Conservation (phyloP, 2,113 vertebrate genomes). For the Varanus komodoensis region DNA sequence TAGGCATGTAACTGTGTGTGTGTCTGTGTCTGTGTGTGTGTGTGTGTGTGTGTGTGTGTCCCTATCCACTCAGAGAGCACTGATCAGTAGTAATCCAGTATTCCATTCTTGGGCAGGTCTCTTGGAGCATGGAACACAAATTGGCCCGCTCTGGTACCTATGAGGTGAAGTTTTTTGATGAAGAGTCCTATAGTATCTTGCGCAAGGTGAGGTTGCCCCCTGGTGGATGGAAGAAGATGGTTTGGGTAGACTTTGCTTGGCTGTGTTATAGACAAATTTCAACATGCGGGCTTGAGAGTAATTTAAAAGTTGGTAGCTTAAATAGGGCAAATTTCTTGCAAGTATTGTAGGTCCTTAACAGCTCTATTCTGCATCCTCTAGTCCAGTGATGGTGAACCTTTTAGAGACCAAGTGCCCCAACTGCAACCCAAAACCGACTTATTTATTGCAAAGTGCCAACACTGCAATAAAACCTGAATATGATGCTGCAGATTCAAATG, state of each 20-base stretch:
- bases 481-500: too few relatives aligned
- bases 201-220: constrained; percentile 26
- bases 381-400: too few relatives aligned
- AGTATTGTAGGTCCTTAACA: neutral
- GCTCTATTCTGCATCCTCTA: neutral
- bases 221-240: neutral
- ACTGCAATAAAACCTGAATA: too few relatives aligned
- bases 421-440: too few relatives aligned
- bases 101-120: constrained; percentile 78
- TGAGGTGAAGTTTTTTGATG: constrained; percentile 92
- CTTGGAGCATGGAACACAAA: constrained; percentile 92
- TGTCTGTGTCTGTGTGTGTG: neutral
- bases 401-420: too few relatives aligned
- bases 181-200: constrained; percentile 84
- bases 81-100: neutral
- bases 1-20: neutral
- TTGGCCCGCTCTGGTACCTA: constrained; percentile 89
- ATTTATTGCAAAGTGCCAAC: too few relatives aligned
- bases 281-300: too few relatives aligned
- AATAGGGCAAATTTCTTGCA: neutral
- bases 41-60: neutral
- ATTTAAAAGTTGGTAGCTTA: neutral
- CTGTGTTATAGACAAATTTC: neutral
- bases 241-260: neutral
- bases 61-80: too few relatives aligned